phyloP scores from a whole-genome alignment of 2,797 vertebrate species.

The Rhincodon typus region DNA sequence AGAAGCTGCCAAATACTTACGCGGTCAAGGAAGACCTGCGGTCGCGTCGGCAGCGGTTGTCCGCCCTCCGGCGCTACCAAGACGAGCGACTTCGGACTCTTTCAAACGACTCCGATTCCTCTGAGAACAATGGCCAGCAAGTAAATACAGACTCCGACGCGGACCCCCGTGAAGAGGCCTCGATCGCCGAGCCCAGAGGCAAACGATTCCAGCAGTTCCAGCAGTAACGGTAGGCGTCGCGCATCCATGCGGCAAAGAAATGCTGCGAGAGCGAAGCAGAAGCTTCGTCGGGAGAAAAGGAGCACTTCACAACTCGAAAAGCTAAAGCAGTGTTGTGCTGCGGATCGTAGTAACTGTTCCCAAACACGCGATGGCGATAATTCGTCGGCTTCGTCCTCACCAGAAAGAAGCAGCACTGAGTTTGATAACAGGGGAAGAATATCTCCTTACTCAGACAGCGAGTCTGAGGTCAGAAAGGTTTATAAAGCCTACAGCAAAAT shows the following conservation, averaged over 20 bases:
- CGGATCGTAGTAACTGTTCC: slow-evolving; percentile 83
- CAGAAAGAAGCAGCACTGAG: slow-evolving; percentile 54
- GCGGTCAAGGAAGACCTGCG: slow-evolving; percentile 58
- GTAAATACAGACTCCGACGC: slow-evolving; percentile 69
- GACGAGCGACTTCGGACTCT: slow-evolving; percentile 79
- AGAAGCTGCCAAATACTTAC: slow-evolving; percentile 53
- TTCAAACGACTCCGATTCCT: slow-evolving; percentile 85
- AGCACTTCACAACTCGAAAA: slow-evolving; percentile 53
- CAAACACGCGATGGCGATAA: slow-evolving; percentile 80
- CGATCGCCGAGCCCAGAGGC: slow-evolving; percentile 86
- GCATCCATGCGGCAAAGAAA: slow-evolving; percentile 73
- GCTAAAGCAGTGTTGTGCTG: slow-evolving; percentile 65
- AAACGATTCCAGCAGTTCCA: slow-evolving; percentile 78
- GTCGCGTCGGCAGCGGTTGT: slow-evolving; percentile 64
- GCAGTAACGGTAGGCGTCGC: slow-evolving; percentile 70
- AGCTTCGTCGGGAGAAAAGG: slow-evolving; percentile 66
- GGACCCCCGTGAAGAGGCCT: slow-evolving; percentile 84
- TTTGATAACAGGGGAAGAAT: slow-evolving; percentile 55
- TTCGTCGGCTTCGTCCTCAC: slow-evolving; percentile 65
- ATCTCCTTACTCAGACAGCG: slow-evolving; percentile 58
- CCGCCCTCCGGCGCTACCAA: slow-evolving; percentile 63
- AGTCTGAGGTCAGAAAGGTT: slow-evolving; percentile 66
- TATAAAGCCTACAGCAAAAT: slow-evolving; percentile 64
- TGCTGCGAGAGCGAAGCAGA: slow-evolving; percentile 68
- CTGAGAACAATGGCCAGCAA: slow-evolving; percentile 72